Evolutionary conservation across 2,888 invertebrate genomes (phyloP).

Genomic region (Belgica antarctica): DNA sequence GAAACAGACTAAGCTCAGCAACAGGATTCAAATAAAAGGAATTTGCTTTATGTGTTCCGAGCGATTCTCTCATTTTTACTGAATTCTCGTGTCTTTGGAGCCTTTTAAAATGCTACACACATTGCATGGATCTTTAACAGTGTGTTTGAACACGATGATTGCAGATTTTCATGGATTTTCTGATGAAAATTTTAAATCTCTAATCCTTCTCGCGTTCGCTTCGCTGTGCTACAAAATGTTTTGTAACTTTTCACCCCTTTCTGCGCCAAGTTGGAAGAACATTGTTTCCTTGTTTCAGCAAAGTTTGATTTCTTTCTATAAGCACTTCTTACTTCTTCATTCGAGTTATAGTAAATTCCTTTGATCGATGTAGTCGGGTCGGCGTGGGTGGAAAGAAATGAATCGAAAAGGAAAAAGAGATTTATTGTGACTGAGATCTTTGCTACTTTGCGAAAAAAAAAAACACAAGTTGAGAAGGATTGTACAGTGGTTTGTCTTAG

Average conservation of each 20-base stretch:
- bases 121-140: neutral
- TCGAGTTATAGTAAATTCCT: constrained; percentile 1
- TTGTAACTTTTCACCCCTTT: neutral
- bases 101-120: neutral
- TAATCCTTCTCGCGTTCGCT: constrained; percentile 29
- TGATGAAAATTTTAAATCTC: constrained; percentile 37
- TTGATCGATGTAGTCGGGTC: constrained; percentile 16
- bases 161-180: constrained; percentile 43
- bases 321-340: neutral
- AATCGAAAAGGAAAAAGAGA: constrained; percentile 21
- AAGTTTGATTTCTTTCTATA: constrained; percentile 7
- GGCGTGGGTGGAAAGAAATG: neutral
- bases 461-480: no score
- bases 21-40: constrained; percentile 41
- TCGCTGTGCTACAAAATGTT: neutral
- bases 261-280: neutral
- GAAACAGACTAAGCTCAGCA: constrained; percentile 36
- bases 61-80: constrained; percentile 3
- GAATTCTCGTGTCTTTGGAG: neutral
- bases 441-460: neutral
- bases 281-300: neutral
- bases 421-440: constrained; percentile 34
- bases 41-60: constrained; percentile 25
- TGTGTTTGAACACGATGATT: constrained; percentile 34
- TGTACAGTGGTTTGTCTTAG: no score